A percentile compares a stretch with the other conserved stretches of the same genome.
phyloP scores from a whole-genome alignment of 1,140 invertebrate species.

The Drosophila asahinai region DNA sequence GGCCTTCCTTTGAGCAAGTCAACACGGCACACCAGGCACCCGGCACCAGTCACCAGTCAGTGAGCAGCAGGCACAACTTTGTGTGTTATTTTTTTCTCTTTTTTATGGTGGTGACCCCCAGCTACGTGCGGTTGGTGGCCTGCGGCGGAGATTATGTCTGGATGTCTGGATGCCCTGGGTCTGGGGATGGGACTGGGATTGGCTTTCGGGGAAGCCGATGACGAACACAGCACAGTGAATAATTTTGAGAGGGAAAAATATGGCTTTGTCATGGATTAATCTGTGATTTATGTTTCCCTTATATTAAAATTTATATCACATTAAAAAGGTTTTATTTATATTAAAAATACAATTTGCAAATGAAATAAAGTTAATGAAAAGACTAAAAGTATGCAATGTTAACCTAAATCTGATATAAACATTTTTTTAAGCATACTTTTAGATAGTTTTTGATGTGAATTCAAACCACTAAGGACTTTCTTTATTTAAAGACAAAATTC shows the following conservation, averaged over 20 bases:
- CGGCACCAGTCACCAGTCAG: conserved; percentile 9
- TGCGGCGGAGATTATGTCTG: conserved; percentile 54
- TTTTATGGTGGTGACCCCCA: conserved; percentile 56
- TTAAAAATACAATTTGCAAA: too few species aligned
- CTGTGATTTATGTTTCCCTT: neutral
- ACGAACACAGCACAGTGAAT: conserved; percentile 8
- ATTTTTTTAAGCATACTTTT: too few species aligned
- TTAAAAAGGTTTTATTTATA: too few species aligned
- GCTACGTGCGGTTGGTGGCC: conserved; percentile 46
- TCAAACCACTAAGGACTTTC: too few species aligned
- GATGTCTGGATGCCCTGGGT: conserved; percentile 30
- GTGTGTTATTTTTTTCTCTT: conserved; percentile 25
- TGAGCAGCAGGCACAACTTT: conserved; percentile 30
- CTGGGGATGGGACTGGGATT: conserved; percentile 12
- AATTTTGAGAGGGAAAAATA: neutral
- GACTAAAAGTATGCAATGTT: too few species aligned
- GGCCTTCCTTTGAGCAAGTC: conserved; percentile 44
- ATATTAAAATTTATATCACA: too few species aligned
- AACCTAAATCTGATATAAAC: too few species aligned
- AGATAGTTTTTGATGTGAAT: too few species aligned
- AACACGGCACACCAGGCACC: conserved; percentile 22
- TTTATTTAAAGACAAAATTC: too few species aligned
- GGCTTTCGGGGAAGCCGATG: conserved; percentile 41
- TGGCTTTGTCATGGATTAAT: neutral
- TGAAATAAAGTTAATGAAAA: too few species aligned